Base-by-base conservation (phyloP, 2,113 vertebrate genomes). In the Globicephala melas region DNA sequence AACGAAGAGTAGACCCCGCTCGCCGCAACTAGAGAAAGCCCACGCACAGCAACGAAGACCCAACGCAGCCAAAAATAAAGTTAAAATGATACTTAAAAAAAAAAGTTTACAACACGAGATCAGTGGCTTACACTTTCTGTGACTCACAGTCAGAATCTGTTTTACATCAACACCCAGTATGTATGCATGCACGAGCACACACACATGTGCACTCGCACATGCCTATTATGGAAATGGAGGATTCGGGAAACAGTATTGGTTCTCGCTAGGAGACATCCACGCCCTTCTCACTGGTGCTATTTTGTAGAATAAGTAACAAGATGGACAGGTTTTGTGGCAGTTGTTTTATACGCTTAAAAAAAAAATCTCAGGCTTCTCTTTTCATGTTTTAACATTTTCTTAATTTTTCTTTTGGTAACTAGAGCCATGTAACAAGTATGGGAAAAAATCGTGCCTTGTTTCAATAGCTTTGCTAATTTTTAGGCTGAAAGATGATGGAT, bases 131-230 rank as follows among this genome's bases (percentile, higher is more conserved):
- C 41, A 14, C 17, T 28, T 53, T 8, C 44, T 53, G 67, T 60
- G 87, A 36, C 63, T 76, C 36, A 3, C 55, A 15, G 79, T 26
- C 21, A 26, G 44, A 90, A 73, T 21, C 15, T 18, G 11, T 62
- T 33, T 44, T 26, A 5, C 12, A 9, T 28, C 50, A 20, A 23
- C 36, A 4, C 41, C 65, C 13, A 36, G 28, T 0, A 10, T 0
- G 25, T 15, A 5, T 0, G 8, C 9, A 23, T 17, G 33, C 53
- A 28, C 3, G 8, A 1, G 2, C 26, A 5, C 0, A 5, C 31
- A 21, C 12, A 7, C 12, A 23, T 17, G 1, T 53, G 13, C 55
- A 38, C 9, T 6, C 9, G 8, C 53, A 8, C 50, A 8, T 0
- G 50, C 33, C 1, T 2, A 26, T 23, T 0, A 20, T 1, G 36